Evolutionary conservation across 2,113 vertebrate genomes (phyloP), one percentile per base, ranked within the genome.

Genomic region (Eidolon helvum): DNA sequence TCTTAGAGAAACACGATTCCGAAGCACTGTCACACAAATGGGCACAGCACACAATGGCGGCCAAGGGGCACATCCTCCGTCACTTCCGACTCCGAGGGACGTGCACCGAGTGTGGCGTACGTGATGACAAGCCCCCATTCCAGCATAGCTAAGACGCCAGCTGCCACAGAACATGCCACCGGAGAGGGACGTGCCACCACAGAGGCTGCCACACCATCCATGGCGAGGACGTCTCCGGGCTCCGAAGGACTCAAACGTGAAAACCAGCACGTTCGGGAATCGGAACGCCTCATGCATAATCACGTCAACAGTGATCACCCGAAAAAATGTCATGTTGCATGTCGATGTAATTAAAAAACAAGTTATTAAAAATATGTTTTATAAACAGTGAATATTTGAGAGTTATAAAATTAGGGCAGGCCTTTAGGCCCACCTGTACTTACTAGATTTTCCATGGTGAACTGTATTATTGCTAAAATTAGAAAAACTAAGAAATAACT

Each of bases 401-500:
- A 85, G 30, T 40, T n/a, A 71, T 43, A 24, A 45, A 75, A 75
- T 50, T 19, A 90, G 33, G 14, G 12, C 50, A 80, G 18, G n/a
- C 55, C 55, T 83, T 71, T 65, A n/a, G 26, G 14, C 28, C 55
- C 33, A 66, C 69, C 55, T 87, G 19, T 61, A 83, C 63, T 92
- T 90, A 71, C 53, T 90, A 77, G 35, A 86, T 89, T 50, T 95
- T 78, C 84, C 78, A 45, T 12, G 28, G 43, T 95, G 48, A 90
- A 68, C 43, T 26, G n/a, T 28, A 63, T 63, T 57, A 85, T 57
- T 86, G 50, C 78, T 80, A 94, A 86, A 68, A 80, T 82, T 65
- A 50, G 45, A 43, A 68, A 83, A 80, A 71, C 61, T 48, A 30
- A n/a, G 43, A 95, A 93, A 87, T 50, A 95, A 38, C 3, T 59